Base-by-base conservation (phyloP, 2,888 invertebrate genomes). In the Eristalis tenax region DNA sequence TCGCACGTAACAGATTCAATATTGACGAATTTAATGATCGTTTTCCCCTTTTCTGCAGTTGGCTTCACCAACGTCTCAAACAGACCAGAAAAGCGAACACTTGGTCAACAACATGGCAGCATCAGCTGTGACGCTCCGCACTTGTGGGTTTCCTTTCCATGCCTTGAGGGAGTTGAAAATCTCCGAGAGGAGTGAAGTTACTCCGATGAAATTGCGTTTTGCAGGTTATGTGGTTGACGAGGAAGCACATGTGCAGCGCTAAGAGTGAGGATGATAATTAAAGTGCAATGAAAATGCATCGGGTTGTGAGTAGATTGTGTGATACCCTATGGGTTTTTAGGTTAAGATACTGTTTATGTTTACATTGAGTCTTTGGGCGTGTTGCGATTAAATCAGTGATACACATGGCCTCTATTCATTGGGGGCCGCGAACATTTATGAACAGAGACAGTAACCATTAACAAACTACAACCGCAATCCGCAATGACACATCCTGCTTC, bases 1-100 rank as follows among this genome's bases (percentile, higher is more conserved):
- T 8, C 13, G 18, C 5, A 38, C 22, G 28, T 56, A 69, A 56
- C 26, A 40, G 40, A 71, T 13, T 56, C 22, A 70, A 64, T 78
- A 79, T 79, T 73, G 73, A 79, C 65, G 66, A 66, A 50, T 56
- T 56, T 57, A 70, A 78, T 70, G 28, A 64, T 40, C 56, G 50
- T 61, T 77, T 77, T 77, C 69, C 77, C 61, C 61, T 26, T 26
- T 6, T 50, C 26, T 3, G 38, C 61, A 50, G 50, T 50, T 18
- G 50, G 50, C 50, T 50, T 18, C 50, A 50, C 18, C 50, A 18
- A 50, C 50, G 18, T 50, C 50, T 18, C 50, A 50, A 50, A 1
- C 50, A 18, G 18, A 50, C 50, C n/a, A n/a, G 50, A 50, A 50
- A 18, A 18, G 50, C 18, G 18, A 18, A 50, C n/a, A n/a, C 50